phyloP scores from a whole-genome alignment of 2,797 vertebrate species.

The Geotrypetes seraphini region DNA sequence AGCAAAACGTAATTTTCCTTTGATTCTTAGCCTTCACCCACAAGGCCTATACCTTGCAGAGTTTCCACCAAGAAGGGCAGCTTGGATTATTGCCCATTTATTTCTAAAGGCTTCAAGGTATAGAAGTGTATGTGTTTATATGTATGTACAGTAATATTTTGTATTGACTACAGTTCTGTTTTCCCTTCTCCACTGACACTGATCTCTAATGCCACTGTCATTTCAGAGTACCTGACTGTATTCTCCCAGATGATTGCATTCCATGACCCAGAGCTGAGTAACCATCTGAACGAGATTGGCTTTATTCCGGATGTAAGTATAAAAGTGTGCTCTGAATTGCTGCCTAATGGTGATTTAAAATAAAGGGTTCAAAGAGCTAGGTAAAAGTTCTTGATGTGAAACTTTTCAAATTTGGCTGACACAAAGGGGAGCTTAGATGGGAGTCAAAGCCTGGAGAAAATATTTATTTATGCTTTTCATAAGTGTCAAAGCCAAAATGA shows the following conservation, averaged over 20 bases:
- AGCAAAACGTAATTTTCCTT: too few relatives aligned
- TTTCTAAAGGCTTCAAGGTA: too few relatives aligned
- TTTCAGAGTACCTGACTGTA: slow-evolving; percentile 90
- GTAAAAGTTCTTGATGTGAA: not conserved
- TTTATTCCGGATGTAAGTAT: slow-evolving; percentile 96
- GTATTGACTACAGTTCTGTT: not conserved
- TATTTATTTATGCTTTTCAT: too few relatives aligned
- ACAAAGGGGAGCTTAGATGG: too few relatives aligned
- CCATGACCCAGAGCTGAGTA: slow-evolving; percentile 95
- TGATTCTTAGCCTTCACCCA: too few relatives aligned
- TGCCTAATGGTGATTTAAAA: not conserved
- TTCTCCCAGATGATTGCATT: slow-evolving; percentile 98
- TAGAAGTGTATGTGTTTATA: too few relatives aligned
- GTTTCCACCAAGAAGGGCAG: too few relatives aligned
- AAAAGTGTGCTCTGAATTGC: not conserved
- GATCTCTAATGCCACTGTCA: slow-evolving; percentile 10
- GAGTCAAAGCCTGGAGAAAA: too few relatives aligned
- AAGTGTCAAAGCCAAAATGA: too few relatives aligned
- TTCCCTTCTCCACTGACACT: not conserved
- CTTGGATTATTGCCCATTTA: too few relatives aligned
- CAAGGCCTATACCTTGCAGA: too few relatives aligned
- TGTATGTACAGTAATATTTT: too few relatives aligned
- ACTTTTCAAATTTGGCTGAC: slow-evolving; percentile 5
- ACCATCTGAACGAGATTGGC: slow-evolving; percentile 95
- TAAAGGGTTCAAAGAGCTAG: not conserved